Evolutionary conservation across 2,888 invertebrate genomes (phyloP).

Genomic region (Volucella inanis): DNA sequence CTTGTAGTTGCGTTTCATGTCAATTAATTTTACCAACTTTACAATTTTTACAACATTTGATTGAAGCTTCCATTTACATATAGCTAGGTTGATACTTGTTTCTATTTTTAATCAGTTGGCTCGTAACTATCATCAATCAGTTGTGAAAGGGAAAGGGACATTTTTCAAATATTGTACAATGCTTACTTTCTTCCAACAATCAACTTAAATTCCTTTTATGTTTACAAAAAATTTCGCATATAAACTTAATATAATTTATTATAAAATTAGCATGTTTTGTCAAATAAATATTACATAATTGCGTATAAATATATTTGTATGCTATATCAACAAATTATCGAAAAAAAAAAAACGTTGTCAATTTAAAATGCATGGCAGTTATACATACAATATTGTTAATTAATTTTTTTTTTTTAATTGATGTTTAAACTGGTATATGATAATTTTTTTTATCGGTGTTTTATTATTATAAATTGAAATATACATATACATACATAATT

Average conservation of each 20-base stretch:
- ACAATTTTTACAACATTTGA: no score
- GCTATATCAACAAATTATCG: slow-evolving; percentile 14
- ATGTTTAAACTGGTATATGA: slow-evolving; percentile 19
- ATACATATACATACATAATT: slow-evolving; percentile 4
- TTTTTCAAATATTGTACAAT: not conserved
- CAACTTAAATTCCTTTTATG: not conserved
- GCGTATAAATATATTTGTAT: slow-evolving; percentile 32
- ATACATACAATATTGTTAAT: slow-evolving; percentile 42
- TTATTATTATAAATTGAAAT: slow-evolving; percentile 4
- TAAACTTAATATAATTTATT: slow-evolving; percentile 3
- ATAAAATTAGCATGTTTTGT: slow-evolving; percentile 45
- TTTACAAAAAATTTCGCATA: slow-evolving; percentile 63
- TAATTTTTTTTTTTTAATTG: slow-evolving; percentile 5
- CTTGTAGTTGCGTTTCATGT: no score
- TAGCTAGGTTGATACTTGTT: no score
- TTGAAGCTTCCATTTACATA: no score
- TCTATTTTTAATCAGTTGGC: no score
- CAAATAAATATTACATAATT: slow-evolving; percentile 27
- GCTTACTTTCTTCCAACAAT: slow-evolving; percentile 20
- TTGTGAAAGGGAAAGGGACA: no score
- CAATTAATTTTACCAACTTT: no score
- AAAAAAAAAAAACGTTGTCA: slow-evolving; percentile 38
- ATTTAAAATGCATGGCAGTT: slow-evolving; percentile 74
- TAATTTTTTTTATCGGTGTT: slow-evolving; percentile 19
- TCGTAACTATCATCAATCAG: no score